phyloP scores from a whole-genome alignment of 2,797 vertebrate species.

The Enteromius fasciolatus region DNA sequence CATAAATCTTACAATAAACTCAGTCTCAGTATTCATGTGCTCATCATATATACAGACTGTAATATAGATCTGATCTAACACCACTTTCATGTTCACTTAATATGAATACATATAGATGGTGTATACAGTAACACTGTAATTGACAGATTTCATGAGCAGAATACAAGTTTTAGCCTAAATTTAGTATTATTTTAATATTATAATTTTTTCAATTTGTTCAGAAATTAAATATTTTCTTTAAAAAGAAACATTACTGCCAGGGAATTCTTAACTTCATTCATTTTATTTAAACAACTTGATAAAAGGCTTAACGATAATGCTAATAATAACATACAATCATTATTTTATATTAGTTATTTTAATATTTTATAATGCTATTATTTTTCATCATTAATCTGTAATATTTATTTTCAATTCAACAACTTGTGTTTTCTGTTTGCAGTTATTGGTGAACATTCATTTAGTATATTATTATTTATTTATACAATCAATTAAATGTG shows the following conservation, averaged over 20 bases:
- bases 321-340: not conserved
- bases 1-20: slow-evolving; percentile 50
- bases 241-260: not conserved
- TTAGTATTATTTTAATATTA: not conserved
- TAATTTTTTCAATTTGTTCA: not conserved
- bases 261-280: not conserved
- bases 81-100: not conserved
- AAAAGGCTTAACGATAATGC: not conserved
- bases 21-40: slow-evolving; percentile 44
- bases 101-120: not conserved
- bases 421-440: not conserved
- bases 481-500: not conserved
- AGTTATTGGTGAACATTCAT: not conserved
- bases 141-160: not conserved
- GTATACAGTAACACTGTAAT: not conserved
- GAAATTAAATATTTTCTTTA: not conserved
- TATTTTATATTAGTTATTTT: not conserved
- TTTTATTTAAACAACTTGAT: not conserved
- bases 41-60: slow-evolving; percentile 27
- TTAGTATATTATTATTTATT: not conserved
- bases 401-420: not conserved
- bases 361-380: not conserved
- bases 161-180: not conserved
- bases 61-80: slow-evolving; percentile 14
- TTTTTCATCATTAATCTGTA: not conserved